phyloP scores from a whole-genome alignment of 2,113 vertebrate species.

The Chloebia gouldiae region DNA sequence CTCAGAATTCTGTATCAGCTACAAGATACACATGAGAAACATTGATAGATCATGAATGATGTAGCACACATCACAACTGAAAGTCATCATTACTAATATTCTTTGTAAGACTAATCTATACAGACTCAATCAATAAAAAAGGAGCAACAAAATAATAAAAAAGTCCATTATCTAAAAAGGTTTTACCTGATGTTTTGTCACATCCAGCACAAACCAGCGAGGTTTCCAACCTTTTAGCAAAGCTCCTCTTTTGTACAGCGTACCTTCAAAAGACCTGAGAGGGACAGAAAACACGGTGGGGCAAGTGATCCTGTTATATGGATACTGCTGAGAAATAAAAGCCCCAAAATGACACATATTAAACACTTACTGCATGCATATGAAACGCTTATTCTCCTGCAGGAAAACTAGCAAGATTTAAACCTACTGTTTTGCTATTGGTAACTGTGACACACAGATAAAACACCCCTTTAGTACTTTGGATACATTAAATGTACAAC shows the following conservation, averaged over 20 bases:
- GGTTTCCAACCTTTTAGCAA: constrained; percentile 97
- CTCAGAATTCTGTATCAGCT: neutral
- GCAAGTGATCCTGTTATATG: neutral
- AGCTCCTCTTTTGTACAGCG: constrained; percentile 94
- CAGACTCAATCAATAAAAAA: neutral
- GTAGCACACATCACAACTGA: neutral
- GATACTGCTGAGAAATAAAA: neutral
- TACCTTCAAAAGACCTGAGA: constrained; percentile 92
- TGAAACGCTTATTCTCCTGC: neutral
- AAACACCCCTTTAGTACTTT: neutral
- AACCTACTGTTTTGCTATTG: neutral
- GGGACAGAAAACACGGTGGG: neutral
- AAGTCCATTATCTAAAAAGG: neutral
- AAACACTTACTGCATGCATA: neutral
- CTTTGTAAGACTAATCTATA: neutral
- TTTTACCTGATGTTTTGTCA: constrained; percentile 96
- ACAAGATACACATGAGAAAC: neutral
- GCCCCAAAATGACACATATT: neutral
- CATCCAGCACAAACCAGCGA: constrained; percentile 96
- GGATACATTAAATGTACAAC: neutral
- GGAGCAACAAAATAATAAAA: neutral
- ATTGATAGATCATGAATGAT: neutral
- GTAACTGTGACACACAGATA: neutral
- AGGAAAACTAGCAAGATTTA: neutral
- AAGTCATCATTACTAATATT: neutral